A percentile compares a stretch with the other conserved stretches of the same genome.
Conservation (phyloP, 2,888 invertebrate species). For the Monoplex corrugatus region DNA sequence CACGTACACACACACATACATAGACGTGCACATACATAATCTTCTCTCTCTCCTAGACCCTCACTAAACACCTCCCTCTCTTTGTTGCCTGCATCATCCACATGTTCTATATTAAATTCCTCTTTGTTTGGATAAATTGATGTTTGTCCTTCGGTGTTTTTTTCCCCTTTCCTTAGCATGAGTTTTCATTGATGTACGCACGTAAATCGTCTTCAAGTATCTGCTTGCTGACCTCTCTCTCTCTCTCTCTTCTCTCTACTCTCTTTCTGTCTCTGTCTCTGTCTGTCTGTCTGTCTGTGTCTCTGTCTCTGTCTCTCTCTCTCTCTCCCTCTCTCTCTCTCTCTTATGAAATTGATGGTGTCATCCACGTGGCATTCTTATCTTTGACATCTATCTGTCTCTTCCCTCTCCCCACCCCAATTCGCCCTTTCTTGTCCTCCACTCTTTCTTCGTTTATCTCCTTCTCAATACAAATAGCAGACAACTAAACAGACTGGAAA, state of each 20-base stretch:
- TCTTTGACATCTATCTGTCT: neutral
- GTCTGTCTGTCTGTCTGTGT: neutral
- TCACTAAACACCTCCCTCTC: neutral
- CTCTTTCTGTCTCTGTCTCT: neutral
- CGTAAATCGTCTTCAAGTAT: no score
- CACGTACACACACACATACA: neutral
- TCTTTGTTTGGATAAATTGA: neutral
- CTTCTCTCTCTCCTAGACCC: constrained; percentile 21
- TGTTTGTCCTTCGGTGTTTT: neutral
- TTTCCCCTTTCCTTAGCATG: neutral
- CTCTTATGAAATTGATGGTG: constrained; percentile 13
- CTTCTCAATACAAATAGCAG: no score
- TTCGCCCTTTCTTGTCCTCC: no score
- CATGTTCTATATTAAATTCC: no score
- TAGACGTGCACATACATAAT: no score
- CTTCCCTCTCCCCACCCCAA: neutral
- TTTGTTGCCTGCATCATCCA: neutral
- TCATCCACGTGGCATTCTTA: neutral
- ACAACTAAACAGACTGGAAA: no score
- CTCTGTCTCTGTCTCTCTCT: neutral
- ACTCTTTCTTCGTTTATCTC: no score
- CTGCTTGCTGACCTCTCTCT: no score
- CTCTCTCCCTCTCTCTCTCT: constrained; percentile 10
- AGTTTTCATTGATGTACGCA: no score
- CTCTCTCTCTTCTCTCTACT: neutral